Evolutionary conservation across 2,113 vertebrate genomes (phyloP), one percentile per base, ranked within the genome.

Genomic region (Burhinus bistriatus): DNA sequence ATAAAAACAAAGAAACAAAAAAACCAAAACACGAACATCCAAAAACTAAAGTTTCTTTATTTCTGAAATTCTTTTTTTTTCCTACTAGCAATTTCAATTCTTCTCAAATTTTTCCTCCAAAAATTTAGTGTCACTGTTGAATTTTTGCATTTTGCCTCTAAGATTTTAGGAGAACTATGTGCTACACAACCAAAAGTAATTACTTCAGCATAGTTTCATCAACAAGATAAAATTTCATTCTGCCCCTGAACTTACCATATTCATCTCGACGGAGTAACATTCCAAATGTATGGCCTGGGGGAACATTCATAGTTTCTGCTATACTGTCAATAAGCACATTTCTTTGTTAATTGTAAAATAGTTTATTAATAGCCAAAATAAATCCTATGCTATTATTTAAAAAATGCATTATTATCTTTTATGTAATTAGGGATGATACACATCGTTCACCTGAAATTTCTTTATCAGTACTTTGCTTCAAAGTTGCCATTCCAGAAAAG

Each of bases 271-370:
- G 45, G 26, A 88, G 32, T 57, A 95, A 72, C 65, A 87, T 66
- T 80, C 98, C 98, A 98, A 98, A 98, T 47, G 97, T 97, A 82
- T 95, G 94, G 69, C 73, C 97, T 93, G 95, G 90, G 42, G 97
- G 79, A 92, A 98, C 94, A 30, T 94, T 98, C 96, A 96, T 95
- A 27, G 98, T 98, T 82, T 98, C 98, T 92, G 95, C 97, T 96
- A 97, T 96, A n/a, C 98, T 98, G 92, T 64, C 85, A 96, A 96
- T 65, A 66, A 95, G 83, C 84, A 97, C 16, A 88, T 71, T 85
- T 59, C 34, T 82, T 71, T 42, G 44, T 94, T 87, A 92, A 61
- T 80, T 80, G 58, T 89, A 75, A 87, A 76, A 71, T 6, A 87
- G 32, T 65, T 95, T n/a, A 59, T 49, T 69, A 75, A 72, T 18